phyloP scores from a whole-genome alignment of 1,140 invertebrate genomes.

The Protaetia brevitarsis region DNA sequence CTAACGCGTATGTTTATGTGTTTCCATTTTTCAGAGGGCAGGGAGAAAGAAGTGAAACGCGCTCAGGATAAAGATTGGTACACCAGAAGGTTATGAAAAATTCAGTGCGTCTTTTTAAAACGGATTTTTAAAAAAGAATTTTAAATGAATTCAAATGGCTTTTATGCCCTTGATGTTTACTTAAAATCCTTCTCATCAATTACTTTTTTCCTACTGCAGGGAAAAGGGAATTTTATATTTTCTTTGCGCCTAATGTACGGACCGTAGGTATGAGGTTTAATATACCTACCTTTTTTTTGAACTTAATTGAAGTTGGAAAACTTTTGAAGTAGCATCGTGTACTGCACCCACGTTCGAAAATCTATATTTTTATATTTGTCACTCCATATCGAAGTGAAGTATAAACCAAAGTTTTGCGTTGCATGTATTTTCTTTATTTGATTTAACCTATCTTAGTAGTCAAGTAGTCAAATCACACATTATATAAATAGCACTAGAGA shows the following conservation, averaged over 20 bases:
- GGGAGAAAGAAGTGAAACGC: constrained; percentile 1
- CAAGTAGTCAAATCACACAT: too few relatives aligned
- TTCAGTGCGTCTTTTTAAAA: constrained; percentile 17
- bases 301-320: too few relatives aligned
- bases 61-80: constrained; percentile 8
- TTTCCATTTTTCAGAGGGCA: neutral
- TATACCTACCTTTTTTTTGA: too few relatives aligned
- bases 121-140: constrained; percentile 22
- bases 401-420: too few relatives aligned
- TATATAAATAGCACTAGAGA: too few relatives aligned
- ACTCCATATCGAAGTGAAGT: too few relatives aligned
- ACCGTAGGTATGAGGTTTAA: neutral
- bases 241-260: neutral
- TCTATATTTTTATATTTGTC: too few relatives aligned
- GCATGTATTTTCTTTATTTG: too few relatives aligned
- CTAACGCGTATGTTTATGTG: neutral
- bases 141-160: constrained; percentile 23
- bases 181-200: constrained; percentile 20
- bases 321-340: too few relatives aligned
- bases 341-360: too few relatives aligned
- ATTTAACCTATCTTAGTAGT: too few relatives aligned
- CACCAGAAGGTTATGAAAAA: constrained; percentile 20
- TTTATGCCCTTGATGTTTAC: constrained; percentile 21
- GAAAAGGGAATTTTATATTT: constrained; percentile 17
- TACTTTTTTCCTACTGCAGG: constrained; percentile 7